These are phyloP conservation scores for Alentia gelatinosa DNA, from an alignment of 2,888 invertebrate species.

Conservation along the genomic window DNA sequence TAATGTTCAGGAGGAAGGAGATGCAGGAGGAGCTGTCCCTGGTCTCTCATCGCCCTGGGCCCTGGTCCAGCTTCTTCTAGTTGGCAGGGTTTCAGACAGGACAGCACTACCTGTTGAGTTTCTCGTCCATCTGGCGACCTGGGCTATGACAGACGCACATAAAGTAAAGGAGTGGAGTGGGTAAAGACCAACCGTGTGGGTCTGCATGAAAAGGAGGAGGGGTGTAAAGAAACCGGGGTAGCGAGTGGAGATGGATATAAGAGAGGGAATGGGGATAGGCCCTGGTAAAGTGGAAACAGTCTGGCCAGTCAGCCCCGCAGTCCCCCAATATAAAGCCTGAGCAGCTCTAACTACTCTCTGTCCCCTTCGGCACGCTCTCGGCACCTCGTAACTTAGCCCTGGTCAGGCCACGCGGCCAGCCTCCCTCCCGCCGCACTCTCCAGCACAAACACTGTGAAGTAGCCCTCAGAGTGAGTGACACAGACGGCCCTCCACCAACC, in stretches of 20 bases:
- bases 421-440: background rate
- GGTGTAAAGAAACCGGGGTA: background rate
- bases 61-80: too few relatives aligned
- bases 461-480: background rate
- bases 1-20: background rate
- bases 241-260: background rate
- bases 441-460: background rate
- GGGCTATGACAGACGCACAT: too few relatives aligned
- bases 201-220: too few relatives aligned
- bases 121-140: too few relatives aligned
- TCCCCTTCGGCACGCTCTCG: background rate
- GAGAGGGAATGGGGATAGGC: background rate
- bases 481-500: background rate
- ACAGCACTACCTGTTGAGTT: too few relatives aligned
- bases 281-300: background rate
- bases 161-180: too few relatives aligned
- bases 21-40: too few relatives aligned
- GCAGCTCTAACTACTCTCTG: background rate
- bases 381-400: conserved; percentile 27
- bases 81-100: too few relatives aligned
- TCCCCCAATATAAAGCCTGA: background rate
- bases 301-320: background rate
- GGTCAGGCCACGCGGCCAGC: background rate
- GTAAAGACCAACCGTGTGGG: too few relatives aligned
- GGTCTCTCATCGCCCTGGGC: too few relatives aligned